Conservation (phyloP, 2,888 invertebrate genomes). For the Geotrupes spiniger region DNA sequence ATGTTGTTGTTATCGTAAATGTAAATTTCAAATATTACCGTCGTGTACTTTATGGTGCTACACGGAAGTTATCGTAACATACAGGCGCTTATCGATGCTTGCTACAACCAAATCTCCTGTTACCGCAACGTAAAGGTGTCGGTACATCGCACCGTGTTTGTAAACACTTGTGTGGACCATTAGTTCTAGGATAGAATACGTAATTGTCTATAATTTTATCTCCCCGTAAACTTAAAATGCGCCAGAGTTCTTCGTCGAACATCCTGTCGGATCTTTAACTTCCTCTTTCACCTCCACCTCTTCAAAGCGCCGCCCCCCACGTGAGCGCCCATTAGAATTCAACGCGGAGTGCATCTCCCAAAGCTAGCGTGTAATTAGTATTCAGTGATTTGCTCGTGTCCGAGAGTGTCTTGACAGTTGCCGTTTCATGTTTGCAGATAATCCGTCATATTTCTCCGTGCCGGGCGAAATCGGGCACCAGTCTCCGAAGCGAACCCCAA, state of each 20-base stretch:
- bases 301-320: conserved; percentile 12
- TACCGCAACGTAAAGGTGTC: no score
- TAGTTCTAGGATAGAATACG: conserved; percentile 26
- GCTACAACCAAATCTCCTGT: no score
- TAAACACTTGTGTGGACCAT: conserved; percentile 32
- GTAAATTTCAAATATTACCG: no score
- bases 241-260: conserved; percentile 28
- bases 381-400: conserved; percentile 17
- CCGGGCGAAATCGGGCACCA: conserved; percentile 48
- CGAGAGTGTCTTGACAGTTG: conserved; percentile 12
- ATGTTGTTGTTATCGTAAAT: no score
- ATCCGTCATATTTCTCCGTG: conserved; percentile 74
- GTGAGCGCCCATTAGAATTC: conserved; percentile 26
- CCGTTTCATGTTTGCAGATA: conserved; percentile 59
- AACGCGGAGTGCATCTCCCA: conserved; percentile 17
- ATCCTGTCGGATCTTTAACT: conserved; percentile 35
- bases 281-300: conserved; percentile 27
- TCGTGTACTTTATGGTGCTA: no score
- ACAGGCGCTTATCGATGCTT: no score
- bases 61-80: no score
- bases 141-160: conserved; percentile 29
- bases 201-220: conserved; percentile 32
- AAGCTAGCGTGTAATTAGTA: conserved; percentile 30
- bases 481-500: conserved; percentile 25
- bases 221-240: conserved; percentile 33